Base-by-base conservation (phyloP, 2,797 vertebrate genomes). In the Micropoecilia bifurca region DNA sequence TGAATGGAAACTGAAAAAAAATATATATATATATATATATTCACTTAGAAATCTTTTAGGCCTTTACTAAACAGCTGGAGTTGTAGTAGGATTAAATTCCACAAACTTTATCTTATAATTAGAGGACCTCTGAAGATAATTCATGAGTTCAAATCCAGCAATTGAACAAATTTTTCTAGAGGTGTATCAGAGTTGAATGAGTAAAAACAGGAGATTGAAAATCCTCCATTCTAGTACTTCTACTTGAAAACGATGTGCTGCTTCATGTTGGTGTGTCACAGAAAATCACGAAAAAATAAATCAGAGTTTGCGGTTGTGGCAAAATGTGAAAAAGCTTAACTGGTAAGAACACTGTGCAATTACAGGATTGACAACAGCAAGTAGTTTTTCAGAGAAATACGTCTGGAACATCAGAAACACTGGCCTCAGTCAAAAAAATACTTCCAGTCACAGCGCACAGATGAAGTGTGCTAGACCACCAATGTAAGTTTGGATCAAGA, bases 401-500 rank as follows among this genome's bases (percentile, higher is more conserved):
- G 79, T 53, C 75, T 82, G 74, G 25, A 80, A 77, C 73, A 68
- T 18, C 63, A 83, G 88, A 87, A 82, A 89, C 80, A 85, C 71
- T 76, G 68, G 71, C 25, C 41, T 14, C 25, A 84, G 79, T 87
- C 61, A 47, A 81, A 83, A 83, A 86, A 71, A 71, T 46, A 74
- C 78, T 71, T 61, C 20, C 55, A 69, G 78, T 75, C 89, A 90
- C 89, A 85, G 90, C 2, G 57, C 79, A 80, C 73, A 71, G 50
- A 80, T 66, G 83, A 55, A 88, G 84, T 48, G 47, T 71, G 75
- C 79, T 71, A 82, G 69, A 84, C 30, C 9, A 53, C 83, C 81
- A 80, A 84, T 85, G 43, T 78, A 68, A 87, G 83, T 84, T 83
- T 72, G 85, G 84, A 84, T 82, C 66, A 75, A 74, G 76, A 83